Evolutionary conservation across 2,797 vertebrate species (phyloP), one percentile per base, ranked within the genome.

Genomic region (Chromobotia macracanthus): DNA sequence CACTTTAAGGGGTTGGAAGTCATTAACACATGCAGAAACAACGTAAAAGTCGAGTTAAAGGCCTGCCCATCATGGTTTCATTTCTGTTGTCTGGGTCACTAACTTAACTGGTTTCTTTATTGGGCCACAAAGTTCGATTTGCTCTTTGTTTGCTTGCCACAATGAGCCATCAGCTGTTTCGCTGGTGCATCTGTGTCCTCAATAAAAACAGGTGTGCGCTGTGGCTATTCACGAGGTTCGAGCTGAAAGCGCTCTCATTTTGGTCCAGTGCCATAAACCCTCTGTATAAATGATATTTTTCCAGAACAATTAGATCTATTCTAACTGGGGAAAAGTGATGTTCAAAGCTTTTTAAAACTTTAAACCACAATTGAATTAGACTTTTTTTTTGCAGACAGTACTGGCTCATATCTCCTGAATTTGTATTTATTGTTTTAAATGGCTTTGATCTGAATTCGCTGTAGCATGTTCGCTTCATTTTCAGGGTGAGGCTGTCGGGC

Each of bases 391-490:
- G 51, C 35, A 13, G 23, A 44, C 18, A 46, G 19, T 44, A 13
- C 35, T 46, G 3, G 46, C 19, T 18, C 58, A 28, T 76, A 63
- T 77, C 66, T 66, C 81, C 56, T 82, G 61, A 83, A 11, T 44
- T 10, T 44, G 11, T 10, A 44, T 44, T 10, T 48, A 58, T 31
- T 7, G 64, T 77, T 12, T 4, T 51, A 31, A 31, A 19, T 72
- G 25, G 25, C 79, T 84, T 81, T 81, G 71, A 75, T 78, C 69
- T 69, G 56, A 69, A 64, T 85, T 87, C 84, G 65, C 38, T 23
- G 55, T 64, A 67, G 79, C 35, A 74, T 82, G 65, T 85, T 78
- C 82, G 85, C 81, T 83, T 85, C 67, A 75, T 83, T 82, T 84
- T 73, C 55, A 72, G 76, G 60, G 12, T 61, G 38, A 71, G 61